A percentile compares a stretch with the other conserved stretches of the same genome.
Conservation (phyloP, 1,140 invertebrate genomes). For the Philotrypesis tridentata region DNA sequence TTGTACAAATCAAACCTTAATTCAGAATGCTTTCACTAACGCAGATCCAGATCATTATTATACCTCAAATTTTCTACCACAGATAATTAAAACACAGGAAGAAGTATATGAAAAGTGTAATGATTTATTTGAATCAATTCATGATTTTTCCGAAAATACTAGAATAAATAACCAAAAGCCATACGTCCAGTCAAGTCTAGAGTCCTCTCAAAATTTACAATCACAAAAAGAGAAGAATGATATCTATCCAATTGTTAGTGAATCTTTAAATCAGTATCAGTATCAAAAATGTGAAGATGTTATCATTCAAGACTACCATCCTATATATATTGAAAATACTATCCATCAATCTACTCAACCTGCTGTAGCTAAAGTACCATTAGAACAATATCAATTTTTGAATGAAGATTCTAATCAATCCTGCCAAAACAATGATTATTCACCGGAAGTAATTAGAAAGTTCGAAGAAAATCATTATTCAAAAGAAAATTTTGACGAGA, state of each 20-base stretch:
- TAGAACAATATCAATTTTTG: not conserved
- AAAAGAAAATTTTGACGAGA: not conserved
- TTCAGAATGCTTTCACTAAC: constrained; percentile 54
- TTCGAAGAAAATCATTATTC: not conserved
- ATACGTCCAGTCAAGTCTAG: constrained; percentile 67
- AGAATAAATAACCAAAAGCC: constrained; percentile 54
- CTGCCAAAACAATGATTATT: not conserved
- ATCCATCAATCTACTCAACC: constrained; percentile 55
- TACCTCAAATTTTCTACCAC: not conserved
- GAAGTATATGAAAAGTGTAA: not conserved
- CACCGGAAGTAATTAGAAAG: too few relatives aligned
- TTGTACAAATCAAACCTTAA: not conserved
- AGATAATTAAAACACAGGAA: not conserved
- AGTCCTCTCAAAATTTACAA: constrained; percentile 63
- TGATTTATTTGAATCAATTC: not conserved
- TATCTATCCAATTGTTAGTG: constrained; percentile 60
- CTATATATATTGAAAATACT: constrained; percentile 63
- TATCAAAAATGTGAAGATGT: constrained; percentile 60
- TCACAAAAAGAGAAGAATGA: constrained; percentile 67
- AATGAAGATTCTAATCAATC: not conserved
- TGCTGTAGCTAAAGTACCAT: not conserved
- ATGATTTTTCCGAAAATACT: not conserved
- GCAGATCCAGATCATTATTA: not conserved
- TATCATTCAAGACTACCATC: constrained; percentile 55
- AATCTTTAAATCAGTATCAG: constrained; percentile 46